Conservation (phyloP, 2,113 vertebrate species). For the Cygnus buccinator region DNA sequence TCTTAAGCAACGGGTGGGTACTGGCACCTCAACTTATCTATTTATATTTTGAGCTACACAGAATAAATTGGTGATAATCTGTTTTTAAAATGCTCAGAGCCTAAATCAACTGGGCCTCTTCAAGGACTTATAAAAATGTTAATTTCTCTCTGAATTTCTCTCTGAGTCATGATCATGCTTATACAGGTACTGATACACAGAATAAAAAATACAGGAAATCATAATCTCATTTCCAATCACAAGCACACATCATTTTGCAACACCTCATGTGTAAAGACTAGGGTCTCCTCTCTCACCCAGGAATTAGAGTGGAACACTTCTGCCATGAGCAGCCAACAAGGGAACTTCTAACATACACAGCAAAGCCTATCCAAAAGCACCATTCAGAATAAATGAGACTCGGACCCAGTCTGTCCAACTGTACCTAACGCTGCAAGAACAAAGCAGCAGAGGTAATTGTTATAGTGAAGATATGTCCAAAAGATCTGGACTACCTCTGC, state of each 20-base stretch:
- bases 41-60: neutral
- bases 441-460: neutral
- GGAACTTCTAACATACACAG: neutral
- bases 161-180: neutral
- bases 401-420: neutral
- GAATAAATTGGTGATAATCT: neutral
- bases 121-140: neutral
- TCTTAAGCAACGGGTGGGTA: neutral
- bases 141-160: neutral
- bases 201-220: neutral
- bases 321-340: neutral
- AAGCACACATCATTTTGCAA: neutral
- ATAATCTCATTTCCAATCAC: neutral
- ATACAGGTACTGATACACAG: neutral
- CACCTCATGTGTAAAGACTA: neutral
- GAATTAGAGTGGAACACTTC: neutral
- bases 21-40: fast-evolving
- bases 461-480: fast-evolving
- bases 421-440: neutral
- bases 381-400: neutral
- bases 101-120: neutral
- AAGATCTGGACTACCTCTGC: neutral
- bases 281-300: neutral
- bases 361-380: neutral
- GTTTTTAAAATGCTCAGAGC: neutral